A percentile compares a stretch with the other conserved stretches of the same genome.
phyloP scores from a whole-genome alignment of 2,888 invertebrate genomes.

The Vesta saturnalis region DNA sequence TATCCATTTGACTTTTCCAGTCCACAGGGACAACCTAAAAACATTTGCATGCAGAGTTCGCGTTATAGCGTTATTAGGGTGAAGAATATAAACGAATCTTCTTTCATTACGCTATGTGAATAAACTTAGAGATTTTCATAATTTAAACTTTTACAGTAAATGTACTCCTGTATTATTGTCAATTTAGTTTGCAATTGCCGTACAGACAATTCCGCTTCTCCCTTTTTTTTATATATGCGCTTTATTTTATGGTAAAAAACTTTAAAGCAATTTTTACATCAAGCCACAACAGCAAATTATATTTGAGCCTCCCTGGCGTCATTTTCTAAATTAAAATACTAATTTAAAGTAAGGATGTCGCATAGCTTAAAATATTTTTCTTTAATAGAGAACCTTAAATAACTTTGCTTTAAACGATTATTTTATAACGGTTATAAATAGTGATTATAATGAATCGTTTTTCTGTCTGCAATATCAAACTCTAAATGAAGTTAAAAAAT shows the following conservation, averaged over 20 bases:
- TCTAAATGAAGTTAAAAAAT: constrained; percentile 8
- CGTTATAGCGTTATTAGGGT: constrained; percentile 38
- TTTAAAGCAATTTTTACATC: neutral
- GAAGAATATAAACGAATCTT: constrained; percentile 39
- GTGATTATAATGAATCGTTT: constrained; percentile 5
- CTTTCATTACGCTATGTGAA: constrained; percentile 37
- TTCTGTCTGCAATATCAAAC: neutral
- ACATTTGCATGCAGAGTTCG: constrained; percentile 40
- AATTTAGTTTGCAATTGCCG: constrained; percentile 1
- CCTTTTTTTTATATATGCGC: neutral
- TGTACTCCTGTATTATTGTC: constrained; percentile 9
- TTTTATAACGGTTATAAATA: neutral
- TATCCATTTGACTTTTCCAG: constrained; percentile 37
- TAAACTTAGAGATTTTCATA: constrained; percentile 36
- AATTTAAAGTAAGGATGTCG: neutral
- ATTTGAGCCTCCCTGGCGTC: neutral
- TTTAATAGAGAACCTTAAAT: neutral
- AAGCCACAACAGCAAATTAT: constrained; percentile 1
- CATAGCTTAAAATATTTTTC: neutral
- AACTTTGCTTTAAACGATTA: neutral
- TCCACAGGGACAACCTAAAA: constrained; percentile 35
- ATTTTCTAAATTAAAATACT: neutral
- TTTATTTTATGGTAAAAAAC: neutral
- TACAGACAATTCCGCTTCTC: neutral
- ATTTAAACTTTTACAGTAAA: constrained; percentile 18